Evolutionary conservation across 2,888 invertebrate species (phyloP).

Genomic region (Noctua comes): DNA sequence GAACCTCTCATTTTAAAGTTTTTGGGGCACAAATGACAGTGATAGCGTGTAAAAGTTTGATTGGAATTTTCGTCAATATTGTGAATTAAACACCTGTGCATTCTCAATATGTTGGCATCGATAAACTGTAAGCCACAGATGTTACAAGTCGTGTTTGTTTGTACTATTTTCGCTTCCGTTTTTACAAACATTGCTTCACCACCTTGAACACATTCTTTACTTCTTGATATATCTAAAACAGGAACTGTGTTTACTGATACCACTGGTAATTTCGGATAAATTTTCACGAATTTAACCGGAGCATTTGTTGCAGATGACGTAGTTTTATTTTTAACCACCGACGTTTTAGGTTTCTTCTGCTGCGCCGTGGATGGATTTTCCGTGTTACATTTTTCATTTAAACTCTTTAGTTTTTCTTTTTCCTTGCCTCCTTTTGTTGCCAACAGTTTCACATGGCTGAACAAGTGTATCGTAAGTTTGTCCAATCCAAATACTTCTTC

Average conservation of each 20-base stretch:
- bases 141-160: constrained; percentile 89
- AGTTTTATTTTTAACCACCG: constrained; percentile 85
- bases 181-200: constrained; percentile 75
- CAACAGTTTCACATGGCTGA: constrained; percentile 91
- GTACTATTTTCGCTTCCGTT: constrained; percentile 74
- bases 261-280: constrained; percentile 86
- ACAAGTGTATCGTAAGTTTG: constrained; percentile 95
- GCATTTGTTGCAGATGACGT: constrained; percentile 71
- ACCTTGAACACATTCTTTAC: constrained; percentile 70
- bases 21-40: constrained; percentile 95
- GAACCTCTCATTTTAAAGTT: constrained; percentile 95
- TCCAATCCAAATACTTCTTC: constrained; percentile 94
- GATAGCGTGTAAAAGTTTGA: constrained; percentile 87
- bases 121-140: constrained; percentile 94
- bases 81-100: constrained; percentile 94
- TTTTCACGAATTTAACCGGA: constrained; percentile 86
- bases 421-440: constrained; percentile 67
- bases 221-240: constrained; percentile 78
- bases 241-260: constrained; percentile 82
- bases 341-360: constrained; percentile 79
- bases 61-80: constrained; percentile 83
- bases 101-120: constrained; percentile 92
- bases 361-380: constrained; percentile 72
- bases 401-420: constrained; percentile 63
- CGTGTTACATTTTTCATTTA: constrained; percentile 66